A percentile compares a stretch with the other conserved stretches of the same genome.
Evolutionary conservation across 2,888 invertebrate species (phyloP).

Genomic region (Diploptera punctata): DNA sequence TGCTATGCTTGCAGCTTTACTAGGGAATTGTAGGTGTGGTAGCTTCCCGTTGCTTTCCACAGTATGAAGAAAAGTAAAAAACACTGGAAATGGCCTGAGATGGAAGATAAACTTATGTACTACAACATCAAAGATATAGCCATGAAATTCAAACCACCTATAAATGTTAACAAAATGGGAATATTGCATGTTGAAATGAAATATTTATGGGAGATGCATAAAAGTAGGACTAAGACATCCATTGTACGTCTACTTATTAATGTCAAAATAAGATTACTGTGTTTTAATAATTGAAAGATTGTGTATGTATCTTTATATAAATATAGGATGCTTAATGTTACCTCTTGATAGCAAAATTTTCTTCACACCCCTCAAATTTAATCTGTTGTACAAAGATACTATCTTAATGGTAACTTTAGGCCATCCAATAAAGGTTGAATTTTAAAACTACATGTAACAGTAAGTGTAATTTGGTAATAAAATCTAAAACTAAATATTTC

Average conservation of each 20-base stretch:
- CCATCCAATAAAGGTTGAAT: no score
- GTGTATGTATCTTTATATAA: background rate
- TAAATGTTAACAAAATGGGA: background rate
- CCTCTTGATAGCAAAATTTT: background rate
- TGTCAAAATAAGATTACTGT: background rate
- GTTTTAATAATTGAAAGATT: background rate
- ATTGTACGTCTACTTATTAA: background rate
- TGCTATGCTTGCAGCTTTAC: no score
- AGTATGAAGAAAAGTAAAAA: no score
- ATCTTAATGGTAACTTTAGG: no score
- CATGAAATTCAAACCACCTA: no score
- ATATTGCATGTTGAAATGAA: background rate
- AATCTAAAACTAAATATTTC: no score
- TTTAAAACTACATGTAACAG: no score
- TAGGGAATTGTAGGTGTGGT: no score
- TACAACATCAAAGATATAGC: background rate
- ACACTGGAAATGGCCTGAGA: background rate
- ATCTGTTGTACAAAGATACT: conserved; percentile 11
- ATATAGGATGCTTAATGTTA: background rate
- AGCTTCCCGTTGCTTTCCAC: no score
- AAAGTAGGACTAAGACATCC: background rate
- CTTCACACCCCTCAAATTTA: background rate
- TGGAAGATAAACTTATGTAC: background rate
- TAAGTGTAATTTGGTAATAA: no score
- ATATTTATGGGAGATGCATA: background rate